Conservation (phyloP, 2,113 vertebrate species). For the Tetrao urogallus region DNA sequence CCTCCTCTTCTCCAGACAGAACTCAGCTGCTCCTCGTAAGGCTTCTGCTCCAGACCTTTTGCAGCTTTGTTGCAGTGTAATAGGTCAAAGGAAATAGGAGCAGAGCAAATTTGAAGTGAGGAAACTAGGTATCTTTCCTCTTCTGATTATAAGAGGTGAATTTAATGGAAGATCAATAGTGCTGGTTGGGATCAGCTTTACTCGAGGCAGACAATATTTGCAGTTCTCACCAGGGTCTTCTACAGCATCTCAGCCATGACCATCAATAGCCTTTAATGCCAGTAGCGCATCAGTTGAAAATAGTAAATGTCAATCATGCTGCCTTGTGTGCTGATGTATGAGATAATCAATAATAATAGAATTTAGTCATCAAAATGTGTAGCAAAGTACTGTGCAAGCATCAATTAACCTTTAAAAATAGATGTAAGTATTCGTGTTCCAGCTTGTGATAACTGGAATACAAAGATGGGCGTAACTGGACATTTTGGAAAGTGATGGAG, state of each 20-base stretch:
- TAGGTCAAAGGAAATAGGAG: constrained; percentile 15
- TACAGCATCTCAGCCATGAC: constrained; percentile 26
- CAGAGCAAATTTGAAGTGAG: constrained; percentile 28
- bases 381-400: background rate
- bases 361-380: constrained; percentile 9
- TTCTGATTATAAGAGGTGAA: constrained; percentile 1
- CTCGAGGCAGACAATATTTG: background rate
- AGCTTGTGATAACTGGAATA: background rate
- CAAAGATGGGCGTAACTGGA: background rate
- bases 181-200: constrained; percentile 15
- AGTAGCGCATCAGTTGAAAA: background rate
- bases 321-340: constrained; percentile 31
- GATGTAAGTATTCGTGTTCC: background rate
- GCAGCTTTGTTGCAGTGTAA: background rate
- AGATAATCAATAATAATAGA: constrained; percentile 50
- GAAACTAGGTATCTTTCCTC: constrained; percentile 1
- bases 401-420: constrained; percentile 66
- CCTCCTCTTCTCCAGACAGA: too few species aligned
- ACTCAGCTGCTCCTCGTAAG: too few species aligned
- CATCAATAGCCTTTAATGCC: constrained; percentile 4
- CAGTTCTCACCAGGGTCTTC: background rate
- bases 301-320: constrained; percentile 22
- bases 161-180: constrained; percentile 45
- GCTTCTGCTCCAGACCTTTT: too few species aligned
- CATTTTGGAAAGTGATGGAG: background rate